Evolutionary conservation across 1,140 invertebrate species (phyloP), one percentile per base, ranked within the genome.

Genomic region (Branchinecta lynchi): DNA sequence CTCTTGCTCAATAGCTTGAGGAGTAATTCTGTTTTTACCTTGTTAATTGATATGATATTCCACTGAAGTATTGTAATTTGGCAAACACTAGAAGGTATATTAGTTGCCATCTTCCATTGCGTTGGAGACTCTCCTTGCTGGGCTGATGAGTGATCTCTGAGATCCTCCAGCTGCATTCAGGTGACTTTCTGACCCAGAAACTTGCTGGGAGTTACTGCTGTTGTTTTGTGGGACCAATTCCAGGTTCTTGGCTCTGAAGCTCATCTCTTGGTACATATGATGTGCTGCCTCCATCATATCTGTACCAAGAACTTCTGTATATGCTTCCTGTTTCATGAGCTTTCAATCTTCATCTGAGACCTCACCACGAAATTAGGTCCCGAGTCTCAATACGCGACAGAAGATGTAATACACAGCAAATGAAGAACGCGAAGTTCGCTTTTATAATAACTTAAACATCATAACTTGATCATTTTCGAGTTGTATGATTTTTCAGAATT

Each of bases 211-310:
- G 12, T 60, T 60, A 15, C 6, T 60, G 12, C 17, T 60, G 17
- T 20, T 60, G 51, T 20, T 60, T 60, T 15, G 51, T 3, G 12
- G 51, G 51, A 20, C 17, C 17, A 15, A 20, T 15, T 6, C 17
- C 51, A 60, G 17, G 51, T 60, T 60, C 51, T 20, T 60, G 12
- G 51, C 51, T 60, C 17, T 60, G 12, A 20, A 60, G 51, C 12
- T 60, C 51, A 60, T 60, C 51, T 60, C 51, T 60, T 60, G 51
- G 17, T 15, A 60, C 17, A 60, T 60, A 60, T 60, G 12, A 60
- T 60, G 12, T 60, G 51, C 51, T 15, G 51, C 12, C 12, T 12
- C 17, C 12, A 20, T 15, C 12, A 60, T 60, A 20, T 60, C 51
- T 15, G 51, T 12, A 20, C 51, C 51, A 3, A 60, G 1, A 20